phyloP scores from a whole-genome alignment of 2,113 vertebrate genomes.

The Edolisoma coerulescens region DNA sequence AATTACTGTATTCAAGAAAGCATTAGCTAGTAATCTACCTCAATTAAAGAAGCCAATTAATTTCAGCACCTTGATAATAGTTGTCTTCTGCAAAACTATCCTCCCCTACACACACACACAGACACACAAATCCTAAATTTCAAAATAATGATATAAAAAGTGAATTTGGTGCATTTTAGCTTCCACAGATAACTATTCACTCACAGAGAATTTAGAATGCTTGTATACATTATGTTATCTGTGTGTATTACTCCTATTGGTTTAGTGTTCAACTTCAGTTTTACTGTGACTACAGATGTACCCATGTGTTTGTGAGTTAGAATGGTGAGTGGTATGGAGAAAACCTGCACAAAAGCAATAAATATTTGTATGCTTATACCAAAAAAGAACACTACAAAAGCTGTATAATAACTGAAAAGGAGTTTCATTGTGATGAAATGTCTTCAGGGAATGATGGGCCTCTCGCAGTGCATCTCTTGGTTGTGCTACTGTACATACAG shows the following conservation, averaged over 20 bases:
- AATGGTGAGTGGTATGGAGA: not conserved
- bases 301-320: not conserved
- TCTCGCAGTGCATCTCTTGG: not conserved
- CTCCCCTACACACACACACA: constrained; percentile 54
- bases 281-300: not conserved
- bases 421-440: not conserved
- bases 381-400: not conserved
- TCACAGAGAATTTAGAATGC: not conserved
- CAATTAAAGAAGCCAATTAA: constrained; percentile 86
- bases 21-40: constrained; percentile 88
- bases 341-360: not conserved
- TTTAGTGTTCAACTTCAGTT: not conserved
- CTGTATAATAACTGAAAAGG: not conserved
- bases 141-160: constrained; percentile 66
- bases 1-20: constrained; percentile 88
- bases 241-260: not conserved
- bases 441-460: not conserved
- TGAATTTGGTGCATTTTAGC: constrained; percentile 25
- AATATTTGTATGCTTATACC: not conserved
- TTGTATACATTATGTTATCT: not conserved
- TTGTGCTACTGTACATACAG: not conserved
- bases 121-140: constrained; percentile 58
- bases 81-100: constrained; percentile 79
- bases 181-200: not conserved
- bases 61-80: constrained; percentile 84